Conservation (phyloP, 2,113 vertebrate species). For the Lontra canadensis region DNA sequence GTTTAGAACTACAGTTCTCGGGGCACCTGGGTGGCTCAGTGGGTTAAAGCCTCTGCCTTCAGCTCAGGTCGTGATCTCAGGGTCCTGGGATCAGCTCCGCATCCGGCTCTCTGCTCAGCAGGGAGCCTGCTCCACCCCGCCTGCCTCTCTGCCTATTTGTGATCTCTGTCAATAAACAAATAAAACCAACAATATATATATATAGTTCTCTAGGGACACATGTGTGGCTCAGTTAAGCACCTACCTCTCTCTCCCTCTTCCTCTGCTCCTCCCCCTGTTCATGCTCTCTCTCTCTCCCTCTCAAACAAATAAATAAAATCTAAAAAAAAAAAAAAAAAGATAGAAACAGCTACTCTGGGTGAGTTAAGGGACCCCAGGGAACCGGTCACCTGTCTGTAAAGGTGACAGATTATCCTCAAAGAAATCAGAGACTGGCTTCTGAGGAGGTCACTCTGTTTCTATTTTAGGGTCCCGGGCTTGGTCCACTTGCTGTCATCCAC, state of each 20-base stretch:
- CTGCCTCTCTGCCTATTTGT: no score
- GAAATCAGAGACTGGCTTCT: background rate
- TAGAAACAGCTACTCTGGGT: background rate
- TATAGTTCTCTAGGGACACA: background rate
- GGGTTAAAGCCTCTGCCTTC: no score
- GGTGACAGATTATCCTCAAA: background rate
- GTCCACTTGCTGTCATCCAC: background rate
- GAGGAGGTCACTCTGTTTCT: background rate
- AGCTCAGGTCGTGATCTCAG: no score
- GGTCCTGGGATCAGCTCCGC: no score
- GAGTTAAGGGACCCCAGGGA: background rate
- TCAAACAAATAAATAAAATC: background rate
- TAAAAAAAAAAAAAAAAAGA: background rate
- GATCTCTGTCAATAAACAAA: no score
- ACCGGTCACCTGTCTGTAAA: background rate
- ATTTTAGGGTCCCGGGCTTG: background rate
- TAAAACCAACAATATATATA: background rate
- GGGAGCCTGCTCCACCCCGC: no score
- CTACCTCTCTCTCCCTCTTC: background rate
- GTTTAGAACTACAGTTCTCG: background rate
- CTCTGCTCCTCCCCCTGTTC: background rate
- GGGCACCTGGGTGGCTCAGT: no score
- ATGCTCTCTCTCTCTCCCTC: background rate
- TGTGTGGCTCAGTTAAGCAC: background rate
- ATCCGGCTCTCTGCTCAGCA: no score